phyloP scores from a whole-genome alignment of 2,888 invertebrate species.

The Stenoptilia bipunctidactyla region DNA sequence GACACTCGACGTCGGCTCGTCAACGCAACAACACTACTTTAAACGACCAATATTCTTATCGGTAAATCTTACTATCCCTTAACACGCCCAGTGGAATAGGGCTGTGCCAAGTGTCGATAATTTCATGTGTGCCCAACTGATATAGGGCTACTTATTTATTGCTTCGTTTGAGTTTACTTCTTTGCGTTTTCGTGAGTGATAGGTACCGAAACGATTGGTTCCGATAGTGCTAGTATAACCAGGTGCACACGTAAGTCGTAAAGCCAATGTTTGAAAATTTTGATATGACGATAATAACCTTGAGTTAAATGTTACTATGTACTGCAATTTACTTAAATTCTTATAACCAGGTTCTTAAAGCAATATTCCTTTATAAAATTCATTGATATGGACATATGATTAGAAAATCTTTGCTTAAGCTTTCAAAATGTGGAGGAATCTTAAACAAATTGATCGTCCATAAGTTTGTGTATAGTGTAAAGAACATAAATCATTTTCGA shows the following conservation, averaged over 20 bases:
- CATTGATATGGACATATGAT: too few relatives aligned
- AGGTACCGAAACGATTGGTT: conserved; percentile 31
- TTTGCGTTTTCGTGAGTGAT: conserved; percentile 10
- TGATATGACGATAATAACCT: neutral
- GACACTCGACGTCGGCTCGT: conserved; percentile 72
- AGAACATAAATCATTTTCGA: too few relatives aligned
- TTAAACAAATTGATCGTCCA: too few relatives aligned
- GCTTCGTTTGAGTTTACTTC: neutral
- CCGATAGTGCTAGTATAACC: neutral
- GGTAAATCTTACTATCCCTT: conserved; percentile 58
- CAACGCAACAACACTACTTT: conserved; percentile 58
- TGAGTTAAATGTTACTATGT: too few relatives aligned
- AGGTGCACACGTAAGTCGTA: neutral
- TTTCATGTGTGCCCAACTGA: conserved; percentile 21
- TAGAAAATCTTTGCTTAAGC: too few relatives aligned
- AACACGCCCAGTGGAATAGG: conserved; percentile 21
- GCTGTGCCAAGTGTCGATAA: conserved; percentile 39
- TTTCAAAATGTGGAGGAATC: too few relatives aligned
- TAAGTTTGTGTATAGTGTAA: too few relatives aligned
- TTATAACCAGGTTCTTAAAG: too few relatives aligned
- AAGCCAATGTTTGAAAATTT: neutral
- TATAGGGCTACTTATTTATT: conserved; percentile 11
- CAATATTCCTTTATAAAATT: too few relatives aligned
- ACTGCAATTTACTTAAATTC: too few relatives aligned
- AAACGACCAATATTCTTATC: conserved; percentile 57